Evolutionary conservation across 2,888 invertebrate species (phyloP).

Genomic region (Rosalia funebris): DNA sequence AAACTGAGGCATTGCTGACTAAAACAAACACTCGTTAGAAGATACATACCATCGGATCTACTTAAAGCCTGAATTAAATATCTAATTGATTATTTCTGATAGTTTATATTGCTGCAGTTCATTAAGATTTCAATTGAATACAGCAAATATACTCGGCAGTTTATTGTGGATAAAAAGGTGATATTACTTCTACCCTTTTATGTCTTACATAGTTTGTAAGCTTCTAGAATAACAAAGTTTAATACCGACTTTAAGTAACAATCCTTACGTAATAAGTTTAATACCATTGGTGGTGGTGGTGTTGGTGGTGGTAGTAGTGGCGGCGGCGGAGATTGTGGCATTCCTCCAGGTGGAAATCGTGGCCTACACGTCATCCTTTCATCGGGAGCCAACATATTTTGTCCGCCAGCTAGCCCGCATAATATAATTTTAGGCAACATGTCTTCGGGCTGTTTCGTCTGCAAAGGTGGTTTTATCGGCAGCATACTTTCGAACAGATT

Average conservation of each 20-base stretch:
- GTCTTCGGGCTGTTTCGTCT: constrained; percentile 54
- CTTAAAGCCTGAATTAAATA: no score
- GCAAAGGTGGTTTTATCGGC: constrained; percentile 46
- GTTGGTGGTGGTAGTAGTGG: background rate
- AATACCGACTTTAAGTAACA: no score
- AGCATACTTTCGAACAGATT: constrained; percentile 59
- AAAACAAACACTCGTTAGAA: constrained; percentile 27
- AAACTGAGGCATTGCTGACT: constrained; percentile 56
- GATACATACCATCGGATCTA: no score
- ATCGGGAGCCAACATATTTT: constrained; percentile 67
- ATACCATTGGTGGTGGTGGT: background rate
- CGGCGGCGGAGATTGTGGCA: background rate
- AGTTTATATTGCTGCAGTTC: no score
- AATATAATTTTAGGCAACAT: constrained; percentile 67
- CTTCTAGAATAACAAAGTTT: no score
- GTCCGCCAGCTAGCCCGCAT: constrained; percentile 66
- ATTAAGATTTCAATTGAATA: no score
- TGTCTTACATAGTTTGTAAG: no score
- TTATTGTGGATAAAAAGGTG: no score
- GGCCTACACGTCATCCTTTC: constrained; percentile 42
- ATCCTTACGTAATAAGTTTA: no score
- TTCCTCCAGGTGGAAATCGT: background rate
- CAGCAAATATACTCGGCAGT: no score
- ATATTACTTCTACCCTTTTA: no score
- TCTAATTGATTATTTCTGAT: no score